Evolutionary conservation across 2,797 vertebrate genomes (phyloP).

Genomic region (Clarias platycephalus): DNA sequence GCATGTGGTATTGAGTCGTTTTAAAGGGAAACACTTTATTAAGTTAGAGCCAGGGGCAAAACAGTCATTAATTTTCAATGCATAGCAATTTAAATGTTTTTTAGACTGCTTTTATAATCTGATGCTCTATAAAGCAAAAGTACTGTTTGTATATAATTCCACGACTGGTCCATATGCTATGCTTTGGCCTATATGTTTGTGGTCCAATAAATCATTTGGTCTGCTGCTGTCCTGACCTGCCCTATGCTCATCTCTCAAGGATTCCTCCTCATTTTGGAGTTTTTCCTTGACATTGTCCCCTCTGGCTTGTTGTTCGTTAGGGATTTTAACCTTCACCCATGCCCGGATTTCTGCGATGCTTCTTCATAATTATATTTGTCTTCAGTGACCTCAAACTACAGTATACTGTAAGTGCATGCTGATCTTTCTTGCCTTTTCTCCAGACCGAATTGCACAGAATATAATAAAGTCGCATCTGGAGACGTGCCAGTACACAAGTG

Average conservation of each 20-base stretch:
- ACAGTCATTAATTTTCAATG: neutral
- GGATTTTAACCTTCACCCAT: neutral
- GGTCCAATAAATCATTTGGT: neutral
- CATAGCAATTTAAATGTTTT: neutral
- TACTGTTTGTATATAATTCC: neutral
- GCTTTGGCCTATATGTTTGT: too few species aligned
- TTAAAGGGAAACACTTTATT: neutral
- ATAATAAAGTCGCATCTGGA: conserved; percentile 99
- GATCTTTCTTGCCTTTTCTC: conserved; percentile 34
- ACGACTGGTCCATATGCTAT: neutral
- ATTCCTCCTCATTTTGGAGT: neutral
- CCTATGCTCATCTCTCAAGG: neutral
- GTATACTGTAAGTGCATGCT: too few species aligned
- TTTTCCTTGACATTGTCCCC: neutral
- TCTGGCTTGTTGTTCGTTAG: neutral
- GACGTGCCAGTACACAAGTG: conserved; percentile 97
- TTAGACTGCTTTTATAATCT: neutral
- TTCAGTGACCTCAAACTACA: neutral
- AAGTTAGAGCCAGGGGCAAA: neutral
- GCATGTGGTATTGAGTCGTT: too few species aligned
- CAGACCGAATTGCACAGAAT: conserved; percentile 98
- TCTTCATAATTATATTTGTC: neutral
- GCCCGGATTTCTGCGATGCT: neutral
- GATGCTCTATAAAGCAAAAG: neutral
- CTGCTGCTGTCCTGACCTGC: neutral